phyloP scores from a whole-genome alignment of 2,113 vertebrate genomes.

The Bungarus multicinctus region DNA sequence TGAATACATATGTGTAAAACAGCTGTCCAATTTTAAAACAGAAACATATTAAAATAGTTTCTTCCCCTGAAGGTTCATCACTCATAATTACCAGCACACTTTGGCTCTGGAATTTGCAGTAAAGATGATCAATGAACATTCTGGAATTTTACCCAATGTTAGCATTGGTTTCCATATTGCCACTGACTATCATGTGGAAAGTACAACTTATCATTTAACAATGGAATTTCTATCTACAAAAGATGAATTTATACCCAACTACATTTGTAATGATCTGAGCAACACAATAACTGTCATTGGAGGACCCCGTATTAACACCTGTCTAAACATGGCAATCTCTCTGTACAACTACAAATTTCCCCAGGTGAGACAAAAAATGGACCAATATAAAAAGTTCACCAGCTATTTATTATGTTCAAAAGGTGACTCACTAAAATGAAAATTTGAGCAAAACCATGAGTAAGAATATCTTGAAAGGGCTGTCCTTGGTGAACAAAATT shows the following conservation, averaged over 20 bases:
- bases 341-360: neutral
- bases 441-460: neutral
- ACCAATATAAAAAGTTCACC: neutral
- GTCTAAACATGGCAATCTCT: neutral
- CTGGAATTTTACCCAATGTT: neutral
- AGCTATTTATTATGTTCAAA: neutral
- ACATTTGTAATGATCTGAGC: neutral
- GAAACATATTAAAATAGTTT: neutral
- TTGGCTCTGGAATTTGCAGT: neutral
- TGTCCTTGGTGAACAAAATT: no score
- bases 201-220: neutral
- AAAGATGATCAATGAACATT: neutral
- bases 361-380: neutral
- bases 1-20: neutral
- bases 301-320: neutral
- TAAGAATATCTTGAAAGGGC: no score
- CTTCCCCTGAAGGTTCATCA: neutral
- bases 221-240: neutral
- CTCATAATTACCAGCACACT: neutral
- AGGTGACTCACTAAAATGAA: neutral
- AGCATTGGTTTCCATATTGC: neutral
- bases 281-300: neutral
- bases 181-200: rapidly evolving
- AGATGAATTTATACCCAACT: neutral
- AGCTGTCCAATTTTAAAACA: neutral